Conservation (phyloP, 1,140 invertebrate genomes). For the Marisa cornuarietis region DNA sequence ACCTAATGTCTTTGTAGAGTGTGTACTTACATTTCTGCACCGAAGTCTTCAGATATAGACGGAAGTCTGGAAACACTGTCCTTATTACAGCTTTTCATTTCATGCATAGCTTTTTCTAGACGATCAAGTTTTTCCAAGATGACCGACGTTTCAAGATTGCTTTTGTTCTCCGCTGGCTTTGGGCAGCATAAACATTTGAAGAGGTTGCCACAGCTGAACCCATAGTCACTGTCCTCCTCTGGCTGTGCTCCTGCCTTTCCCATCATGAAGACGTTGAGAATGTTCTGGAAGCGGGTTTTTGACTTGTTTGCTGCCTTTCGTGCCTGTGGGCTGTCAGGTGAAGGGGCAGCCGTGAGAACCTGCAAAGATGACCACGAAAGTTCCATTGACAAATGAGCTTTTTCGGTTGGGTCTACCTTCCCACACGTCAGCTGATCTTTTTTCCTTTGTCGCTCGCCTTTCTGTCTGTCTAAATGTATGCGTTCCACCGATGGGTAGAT, state of each 20-base stretch:
- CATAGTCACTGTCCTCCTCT: constrained; percentile 50
- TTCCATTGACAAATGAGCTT: not conserved
- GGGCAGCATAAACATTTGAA: constrained; percentile 59
- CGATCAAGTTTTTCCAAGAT: constrained; percentile 48
- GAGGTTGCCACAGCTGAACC: constrained; percentile 56
- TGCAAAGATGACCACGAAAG: not conserved
- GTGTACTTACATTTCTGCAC: constrained; percentile 18
- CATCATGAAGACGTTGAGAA: constrained; percentile 24
- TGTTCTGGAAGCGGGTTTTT: constrained; percentile 12
- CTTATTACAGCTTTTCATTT: not conserved
- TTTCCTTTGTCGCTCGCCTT: not conserved
- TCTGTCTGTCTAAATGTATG: not conserved
- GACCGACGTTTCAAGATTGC: constrained; percentile 37
- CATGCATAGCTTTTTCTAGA: constrained; percentile 34
- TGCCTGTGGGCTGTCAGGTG: not conserved
- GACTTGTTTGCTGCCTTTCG: not conserved
- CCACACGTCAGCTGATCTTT: not conserved
- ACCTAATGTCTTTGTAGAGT: not conserved
- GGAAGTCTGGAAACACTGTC: constrained; percentile 9
- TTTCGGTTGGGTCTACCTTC: not conserved
- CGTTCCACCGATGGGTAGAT: too few species aligned
- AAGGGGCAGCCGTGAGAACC: constrained; percentile 11
- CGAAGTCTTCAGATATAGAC: constrained; percentile 18
- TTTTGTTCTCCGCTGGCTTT: constrained; percentile 25
- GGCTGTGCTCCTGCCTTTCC: not conserved